Evolutionary conservation across 2,797 vertebrate genomes (phyloP), one percentile per base, ranked within the genome.

Genomic region (Percopsis omiscomaycus): DNA sequence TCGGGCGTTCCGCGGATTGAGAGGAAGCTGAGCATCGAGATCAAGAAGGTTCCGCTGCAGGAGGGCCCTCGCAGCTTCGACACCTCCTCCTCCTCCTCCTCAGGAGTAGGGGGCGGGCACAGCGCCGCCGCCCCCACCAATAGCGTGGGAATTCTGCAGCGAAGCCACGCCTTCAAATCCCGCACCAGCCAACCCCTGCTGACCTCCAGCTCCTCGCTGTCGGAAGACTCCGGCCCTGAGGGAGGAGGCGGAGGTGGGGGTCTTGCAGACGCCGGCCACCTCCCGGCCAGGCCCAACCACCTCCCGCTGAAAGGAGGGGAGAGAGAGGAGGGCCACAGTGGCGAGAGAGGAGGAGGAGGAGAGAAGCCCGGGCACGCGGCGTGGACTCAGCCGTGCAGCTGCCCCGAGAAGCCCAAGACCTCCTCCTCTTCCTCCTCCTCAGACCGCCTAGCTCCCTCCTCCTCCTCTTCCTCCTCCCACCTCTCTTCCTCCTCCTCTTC

Each of bases 11-110:
- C 92, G 61, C 94, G 94, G 65, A 80, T 95, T 16, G 96, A 98
- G 76, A 92, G 93, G 71, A 98, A 96, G 88, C 88, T 98, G 84
- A 97, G 95, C 86, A 96, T 98, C 73, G 96, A 98, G 91, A 98
- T 98, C 81, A 97, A 95, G 86, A 98, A 98, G 81, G 95, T 98
- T 0, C 96, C 96, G 64, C 86, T 97, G 66, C 95, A 97, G 87
- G 97, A 98, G 78, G 95, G 96, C 27, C 97, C 94, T 3, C 92
- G 94, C 67, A 98, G 96, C 90, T 99, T 99, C 73, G 96, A 98
- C 84, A 89, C 58, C 45, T 12, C 44, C 32, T 11, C n/a, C n/a
- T 15, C 10, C 29, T 15, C 6, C 27, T 73, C 87, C 2, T 42
- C 69, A n/a, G 81, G 77, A 3, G 83, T 66, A 2, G 66, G 74